Percentiles rank a stretch among this genome's conserved stretches.
Conservation (phyloP, 2,888 invertebrate species). For the Thumatha senex region DNA sequence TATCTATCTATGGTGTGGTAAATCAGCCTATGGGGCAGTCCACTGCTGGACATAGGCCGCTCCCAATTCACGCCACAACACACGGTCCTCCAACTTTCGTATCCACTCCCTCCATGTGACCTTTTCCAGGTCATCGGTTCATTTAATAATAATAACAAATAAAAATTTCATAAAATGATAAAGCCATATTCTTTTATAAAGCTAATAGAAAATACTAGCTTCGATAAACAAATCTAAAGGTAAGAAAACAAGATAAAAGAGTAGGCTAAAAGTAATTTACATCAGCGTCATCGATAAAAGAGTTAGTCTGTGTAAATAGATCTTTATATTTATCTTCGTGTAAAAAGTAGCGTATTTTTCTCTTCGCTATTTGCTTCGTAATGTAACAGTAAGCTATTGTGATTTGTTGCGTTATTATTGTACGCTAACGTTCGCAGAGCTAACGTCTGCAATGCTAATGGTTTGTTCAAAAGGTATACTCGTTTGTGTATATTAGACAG, state of each 20-base stretch:
- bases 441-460: constrained; percentile 14
- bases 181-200: neutral
- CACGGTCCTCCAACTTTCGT: too few relatives aligned
- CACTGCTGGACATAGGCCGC: too few relatives aligned
- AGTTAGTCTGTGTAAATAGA: constrained; percentile 25
- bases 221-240: constrained; percentile 21
- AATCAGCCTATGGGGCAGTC: too few relatives aligned
- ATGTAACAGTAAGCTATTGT: constrained; percentile 26
- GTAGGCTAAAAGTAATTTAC: constrained; percentile 26
- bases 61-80: too few relatives aligned
- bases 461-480: constrained; percentile 10
- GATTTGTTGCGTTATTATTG: constrained; percentile 33
- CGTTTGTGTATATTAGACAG: constrained; percentile 3
- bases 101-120: too few relatives aligned
- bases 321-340: constrained; percentile 26
- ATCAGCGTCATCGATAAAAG: constrained; percentile 32
- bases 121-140: too few relatives aligned
- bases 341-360: constrained; percentile 22
- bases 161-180: neutral
- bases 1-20: too few relatives aligned
- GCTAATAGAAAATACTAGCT: constrained; percentile 3
- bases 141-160: too few relatives aligned
- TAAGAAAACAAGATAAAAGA: constrained; percentile 28
- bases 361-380: constrained; percentile 26
- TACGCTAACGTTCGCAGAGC: constrained; percentile 13